These are phyloP conservation scores for Phrynosoma blainvillii DNA, from an alignment of 2,113 vertebrate genomes.

Conservation along the genomic window DNA sequence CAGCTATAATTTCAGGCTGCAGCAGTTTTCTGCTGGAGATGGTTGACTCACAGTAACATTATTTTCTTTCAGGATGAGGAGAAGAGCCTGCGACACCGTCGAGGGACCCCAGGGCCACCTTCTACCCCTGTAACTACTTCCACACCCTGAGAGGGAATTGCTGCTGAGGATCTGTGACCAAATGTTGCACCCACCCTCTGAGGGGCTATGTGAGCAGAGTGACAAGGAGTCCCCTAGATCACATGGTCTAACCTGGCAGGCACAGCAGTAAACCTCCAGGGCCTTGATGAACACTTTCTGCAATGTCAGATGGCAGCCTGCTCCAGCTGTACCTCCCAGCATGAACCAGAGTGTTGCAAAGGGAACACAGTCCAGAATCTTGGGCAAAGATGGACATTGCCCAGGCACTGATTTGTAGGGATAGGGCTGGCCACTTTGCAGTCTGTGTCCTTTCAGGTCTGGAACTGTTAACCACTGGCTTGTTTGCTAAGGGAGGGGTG, in stretches of 20 bases:
- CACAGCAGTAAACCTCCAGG: neutral
- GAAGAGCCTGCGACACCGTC: slow-evolving; percentile 58
- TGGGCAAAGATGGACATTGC: neutral
- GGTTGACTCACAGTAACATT: neutral
- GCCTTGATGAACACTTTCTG: neutral
- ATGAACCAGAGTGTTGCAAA: neutral
- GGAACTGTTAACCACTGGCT: neutral
- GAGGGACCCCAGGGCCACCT: neutral
- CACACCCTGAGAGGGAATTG: neutral
- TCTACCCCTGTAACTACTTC: neutral
- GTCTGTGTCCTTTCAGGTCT: neutral
- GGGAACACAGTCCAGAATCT: neutral
- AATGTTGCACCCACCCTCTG: neutral
- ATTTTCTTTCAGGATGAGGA: slow-evolving; percentile 64
- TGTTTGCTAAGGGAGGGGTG: neutral
- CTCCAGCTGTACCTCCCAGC: neutral
- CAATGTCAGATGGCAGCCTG: neutral
- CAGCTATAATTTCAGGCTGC: neutral
- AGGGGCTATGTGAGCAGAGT: neutral
- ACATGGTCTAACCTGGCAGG: neutral
- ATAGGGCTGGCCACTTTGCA: neutral
- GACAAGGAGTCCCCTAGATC: neutral
- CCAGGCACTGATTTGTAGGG: neutral
- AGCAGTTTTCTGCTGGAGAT: neutral
- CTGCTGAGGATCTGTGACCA: neutral